Conservation (phyloP, 2,888 invertebrate species). For the Nudaria mundana region DNA sequence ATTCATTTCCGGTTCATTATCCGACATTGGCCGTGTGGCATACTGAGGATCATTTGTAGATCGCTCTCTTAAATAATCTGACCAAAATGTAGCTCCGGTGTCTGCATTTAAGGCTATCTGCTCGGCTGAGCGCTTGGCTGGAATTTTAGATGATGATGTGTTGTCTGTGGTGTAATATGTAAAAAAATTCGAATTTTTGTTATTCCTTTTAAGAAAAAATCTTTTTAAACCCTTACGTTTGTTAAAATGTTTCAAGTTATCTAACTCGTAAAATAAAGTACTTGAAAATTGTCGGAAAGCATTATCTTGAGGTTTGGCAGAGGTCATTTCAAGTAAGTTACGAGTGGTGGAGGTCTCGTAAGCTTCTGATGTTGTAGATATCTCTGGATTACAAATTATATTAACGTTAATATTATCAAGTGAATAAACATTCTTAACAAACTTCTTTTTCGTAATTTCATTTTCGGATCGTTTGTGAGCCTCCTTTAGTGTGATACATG, state of each 20-base stretch:
- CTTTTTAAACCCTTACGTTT: constrained; percentile 32
- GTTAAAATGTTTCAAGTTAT: neutral
- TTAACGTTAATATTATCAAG: constrained; percentile 61
- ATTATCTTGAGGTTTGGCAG: neutral
- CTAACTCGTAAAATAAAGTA: constrained; percentile 4
- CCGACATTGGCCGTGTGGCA: constrained; percentile 8
- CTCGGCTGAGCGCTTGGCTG: constrained; percentile 22
- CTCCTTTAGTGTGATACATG: constrained; percentile 27
- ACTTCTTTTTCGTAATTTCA: constrained; percentile 11
- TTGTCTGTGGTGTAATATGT: constrained; percentile 19
- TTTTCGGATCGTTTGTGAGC: constrained; percentile 21
- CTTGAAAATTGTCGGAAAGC: neutral
- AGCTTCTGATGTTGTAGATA: neutral
- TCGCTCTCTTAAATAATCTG: constrained; percentile 36
- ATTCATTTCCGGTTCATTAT: constrained; percentile 4
- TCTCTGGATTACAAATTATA: constrained; percentile 50
- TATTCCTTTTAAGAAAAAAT: constrained; percentile 32
- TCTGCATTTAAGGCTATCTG: constrained; percentile 39
- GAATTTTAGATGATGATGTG: constrained; percentile 20
- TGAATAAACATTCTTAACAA: constrained; percentile 45
- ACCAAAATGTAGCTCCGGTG: constrained; percentile 44
- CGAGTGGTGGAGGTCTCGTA: neutral
- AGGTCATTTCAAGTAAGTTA: neutral
- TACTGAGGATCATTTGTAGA: constrained; percentile 19
- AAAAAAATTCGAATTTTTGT: constrained; percentile 26